Base-by-base conservation (phyloP, 1,140 invertebrate species). In the Aphidius ervi region DNA sequence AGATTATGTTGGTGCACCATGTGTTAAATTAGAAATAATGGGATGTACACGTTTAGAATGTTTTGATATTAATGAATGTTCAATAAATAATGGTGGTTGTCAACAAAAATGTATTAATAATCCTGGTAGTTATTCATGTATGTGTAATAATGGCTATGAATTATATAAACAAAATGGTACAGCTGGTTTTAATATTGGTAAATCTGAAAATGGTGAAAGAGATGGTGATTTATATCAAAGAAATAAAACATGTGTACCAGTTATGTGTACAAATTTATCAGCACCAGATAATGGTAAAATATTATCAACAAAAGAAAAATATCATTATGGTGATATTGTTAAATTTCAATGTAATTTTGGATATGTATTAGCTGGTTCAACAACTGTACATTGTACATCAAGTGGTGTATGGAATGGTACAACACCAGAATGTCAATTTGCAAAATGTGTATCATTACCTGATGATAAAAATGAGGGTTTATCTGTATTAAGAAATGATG, bases 291-390 rank as follows among this genome's bases (percentile, higher is more conserved):
- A 98, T 80, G 95, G 95, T 49, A 84, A 91, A 67, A 78, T 98
- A 45, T 75, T 98, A 10, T 88, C 92, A 1, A 93, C 91, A 1
- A 89, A 90, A 68, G 81, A 82, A 40, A 83, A 87, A 66, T 95
- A 91, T 76, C 91, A 95, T 67, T 98, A 93, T 76, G 93, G 93
- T 1, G 95, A 97, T 75, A 78, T 92, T 42, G 88, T 97, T 0
- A 87, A 85, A 61, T 98, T 98, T 83, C 91, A 94, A 71, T 99
- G 97, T 76, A 87, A 96, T 68, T 97, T 98, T 78, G 97, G 96
- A 9, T 97, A 94, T 74, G 89, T 96, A 6, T 88, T 97, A 83
- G 85, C 88, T 65, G 95, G 95, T 53, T 87, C 89, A 50, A 85
- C 89, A 3, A 86, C 89, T 37, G 79, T 98, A 5, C 81, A 92